Evolutionary conservation across 2,113 vertebrate genomes (phyloP).

Genomic region (Etia nguti): DNA sequence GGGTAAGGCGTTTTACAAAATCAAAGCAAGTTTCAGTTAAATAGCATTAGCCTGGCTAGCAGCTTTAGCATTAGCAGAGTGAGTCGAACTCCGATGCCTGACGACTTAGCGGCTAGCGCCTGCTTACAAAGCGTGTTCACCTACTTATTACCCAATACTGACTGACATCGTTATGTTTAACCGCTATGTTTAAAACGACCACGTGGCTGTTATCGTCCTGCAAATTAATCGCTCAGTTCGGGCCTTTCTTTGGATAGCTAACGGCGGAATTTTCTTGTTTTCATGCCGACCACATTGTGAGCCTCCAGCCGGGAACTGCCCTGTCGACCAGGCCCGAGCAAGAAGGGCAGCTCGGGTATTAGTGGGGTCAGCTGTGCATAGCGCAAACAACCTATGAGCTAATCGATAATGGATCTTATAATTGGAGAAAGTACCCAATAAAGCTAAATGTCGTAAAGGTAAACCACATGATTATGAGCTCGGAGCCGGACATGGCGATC

Average conservation of each 20-base stretch:
- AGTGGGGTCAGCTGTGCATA: background rate
- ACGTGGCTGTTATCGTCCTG: accelerated
- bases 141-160: background rate
- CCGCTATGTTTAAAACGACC: accelerated
- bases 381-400: accelerated
- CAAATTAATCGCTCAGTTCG: background rate
- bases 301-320: background rate
- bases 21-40: background rate
- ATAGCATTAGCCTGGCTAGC: conserved; percentile 24
- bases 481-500: background rate
- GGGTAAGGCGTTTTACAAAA: background rate
- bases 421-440: background rate
- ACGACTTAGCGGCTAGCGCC: conserved; percentile 38
- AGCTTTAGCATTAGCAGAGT: conserved; percentile 50
- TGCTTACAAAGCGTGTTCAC: conserved; percentile 52
- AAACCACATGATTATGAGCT: background rate
- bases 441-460: background rate
- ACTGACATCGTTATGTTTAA: background rate
- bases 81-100: background rate
- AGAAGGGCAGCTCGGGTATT: conserved; percentile 2
- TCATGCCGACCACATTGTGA: conserved; percentile 34
- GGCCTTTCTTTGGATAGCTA: accelerated
- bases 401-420: too few species aligned
- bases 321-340: conserved; percentile 24
- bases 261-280: background rate